phyloP scores from a whole-genome alignment of 2,113 vertebrate genomes.

The Gopherus evgoodei region DNA sequence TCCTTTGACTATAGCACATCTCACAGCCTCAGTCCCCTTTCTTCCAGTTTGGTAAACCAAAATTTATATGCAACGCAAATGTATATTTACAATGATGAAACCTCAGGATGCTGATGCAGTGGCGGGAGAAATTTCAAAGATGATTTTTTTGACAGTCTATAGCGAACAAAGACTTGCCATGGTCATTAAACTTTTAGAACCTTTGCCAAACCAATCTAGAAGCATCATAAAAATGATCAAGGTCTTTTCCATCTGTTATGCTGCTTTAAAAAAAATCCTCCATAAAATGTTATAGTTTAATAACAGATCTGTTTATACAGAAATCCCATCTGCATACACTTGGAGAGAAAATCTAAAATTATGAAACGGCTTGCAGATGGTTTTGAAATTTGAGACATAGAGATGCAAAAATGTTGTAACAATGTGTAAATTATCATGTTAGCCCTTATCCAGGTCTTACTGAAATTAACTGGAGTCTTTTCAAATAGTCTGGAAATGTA shows the following conservation, averaged over 20 bases:
- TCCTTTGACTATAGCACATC: conserved; percentile 34
- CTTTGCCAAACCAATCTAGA: conserved; percentile 48
- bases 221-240: conserved; percentile 35
- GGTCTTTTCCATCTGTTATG: conserved; percentile 51
- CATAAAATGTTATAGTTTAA: conserved; percentile 47
- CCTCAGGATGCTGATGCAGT: background rate
- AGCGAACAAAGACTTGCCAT: background rate
- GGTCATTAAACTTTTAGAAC: conserved; percentile 12
- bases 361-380: conserved; percentile 47
- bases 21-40: background rate
- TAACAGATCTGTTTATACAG: conserved; percentile 52
- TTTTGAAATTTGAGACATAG: conserved; percentile 31
- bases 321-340: conserved; percentile 50
- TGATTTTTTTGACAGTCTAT: conserved; percentile 27
- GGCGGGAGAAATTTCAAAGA: conserved; percentile 1
- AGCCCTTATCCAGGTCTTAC: background rate
- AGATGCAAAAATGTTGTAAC: conserved; percentile 21
- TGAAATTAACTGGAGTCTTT: background rate
- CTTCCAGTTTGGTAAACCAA: conserved; percentile 21
- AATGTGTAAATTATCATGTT: conserved; percentile 14
- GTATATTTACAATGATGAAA: background rate
- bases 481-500: background rate
- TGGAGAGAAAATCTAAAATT: conserved; percentile 34
- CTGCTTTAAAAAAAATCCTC: background rate
- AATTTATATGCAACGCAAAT: conserved; percentile 33